phyloP scores from a whole-genome alignment of 2,888 invertebrate genomes.

The Tachina fera region DNA sequence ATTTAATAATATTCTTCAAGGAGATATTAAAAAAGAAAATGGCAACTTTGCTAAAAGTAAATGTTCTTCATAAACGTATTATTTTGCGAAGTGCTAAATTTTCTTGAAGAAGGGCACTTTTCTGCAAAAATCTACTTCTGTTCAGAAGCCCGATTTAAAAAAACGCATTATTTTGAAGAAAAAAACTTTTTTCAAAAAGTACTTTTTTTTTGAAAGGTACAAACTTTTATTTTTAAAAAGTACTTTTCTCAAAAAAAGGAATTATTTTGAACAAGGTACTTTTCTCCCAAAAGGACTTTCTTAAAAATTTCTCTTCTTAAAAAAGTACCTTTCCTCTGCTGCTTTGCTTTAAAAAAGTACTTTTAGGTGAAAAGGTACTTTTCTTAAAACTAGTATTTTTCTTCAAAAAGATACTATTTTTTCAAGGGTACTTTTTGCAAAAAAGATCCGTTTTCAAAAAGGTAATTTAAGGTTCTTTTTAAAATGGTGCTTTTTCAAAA shows the following conservation, averaged over 20 bases:
- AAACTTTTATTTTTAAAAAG: neutral
- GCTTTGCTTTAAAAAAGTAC: neutral
- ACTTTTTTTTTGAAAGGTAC: neutral
- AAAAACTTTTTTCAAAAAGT: neutral
- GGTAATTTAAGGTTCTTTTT: neutral
- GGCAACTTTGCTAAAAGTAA: too few species aligned
- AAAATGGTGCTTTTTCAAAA: neutral
- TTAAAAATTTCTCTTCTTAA: neutral
- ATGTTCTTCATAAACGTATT: too few species aligned
- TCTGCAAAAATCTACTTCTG: neutral
- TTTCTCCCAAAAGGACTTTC: neutral
- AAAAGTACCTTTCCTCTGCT: neutral
- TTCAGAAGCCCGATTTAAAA: neutral
- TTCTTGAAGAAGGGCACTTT: neutral
- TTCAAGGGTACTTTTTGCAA: neutral
- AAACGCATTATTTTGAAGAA: neutral
- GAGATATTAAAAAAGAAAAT: too few species aligned
- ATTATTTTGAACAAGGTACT: too few species aligned
- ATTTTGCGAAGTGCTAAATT: neutral
- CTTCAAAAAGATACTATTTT: neutral
- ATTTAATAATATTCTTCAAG: too few species aligned
- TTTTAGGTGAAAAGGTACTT: neutral
- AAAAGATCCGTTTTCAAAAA: neutral
- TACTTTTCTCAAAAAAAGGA: neutral
- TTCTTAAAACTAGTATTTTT: neutral